Percentiles rank a stretch among this genome's conserved stretches.
phyloP scores from a whole-genome alignment of 2,888 invertebrate genomes.

The Ferrisia virgata region DNA sequence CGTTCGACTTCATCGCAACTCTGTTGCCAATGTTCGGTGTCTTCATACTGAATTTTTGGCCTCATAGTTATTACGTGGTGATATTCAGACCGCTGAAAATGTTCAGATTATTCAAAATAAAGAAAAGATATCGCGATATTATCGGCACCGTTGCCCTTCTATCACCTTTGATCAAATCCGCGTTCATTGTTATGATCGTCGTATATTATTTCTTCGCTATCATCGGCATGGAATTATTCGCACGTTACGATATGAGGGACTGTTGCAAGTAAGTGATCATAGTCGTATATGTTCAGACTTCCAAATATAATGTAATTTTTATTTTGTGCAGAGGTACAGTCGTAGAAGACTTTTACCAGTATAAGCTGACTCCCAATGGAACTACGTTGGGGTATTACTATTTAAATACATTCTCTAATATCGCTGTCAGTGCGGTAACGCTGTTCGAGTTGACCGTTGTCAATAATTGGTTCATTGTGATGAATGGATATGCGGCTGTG shows the following conservation, averaged over 20 bases:
- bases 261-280: constrained; percentile 71
- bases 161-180: constrained; percentile 72
- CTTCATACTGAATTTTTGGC: constrained; percentile 64
- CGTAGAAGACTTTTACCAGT: constrained; percentile 78
- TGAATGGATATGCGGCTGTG: constrained; percentile 78
- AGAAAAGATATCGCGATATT: constrained; percentile 77
- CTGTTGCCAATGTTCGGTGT: constrained; percentile 67
- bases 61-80: constrained; percentile 68
- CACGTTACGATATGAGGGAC: constrained; percentile 69
- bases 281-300: neutral
- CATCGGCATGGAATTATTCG: constrained; percentile 84
- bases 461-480: constrained; percentile 89
- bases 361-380: constrained; percentile 59
- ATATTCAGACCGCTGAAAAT: constrained; percentile 68
- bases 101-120: constrained; percentile 71
- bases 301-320: neutral
- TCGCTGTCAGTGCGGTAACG: constrained; percentile 74
- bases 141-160: constrained; percentile 78
- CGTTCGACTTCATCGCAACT: constrained; percentile 72
- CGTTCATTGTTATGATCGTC: constrained; percentile 76
- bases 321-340: constrained; percentile 67
- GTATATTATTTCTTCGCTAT: constrained; percentile 87
- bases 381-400: constrained; percentile 80
- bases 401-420: constrained; percentile 78
- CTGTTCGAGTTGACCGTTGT: constrained; percentile 86